Base-by-base conservation (phyloP, 2,888 invertebrate species). In the Euclidia mi region DNA sequence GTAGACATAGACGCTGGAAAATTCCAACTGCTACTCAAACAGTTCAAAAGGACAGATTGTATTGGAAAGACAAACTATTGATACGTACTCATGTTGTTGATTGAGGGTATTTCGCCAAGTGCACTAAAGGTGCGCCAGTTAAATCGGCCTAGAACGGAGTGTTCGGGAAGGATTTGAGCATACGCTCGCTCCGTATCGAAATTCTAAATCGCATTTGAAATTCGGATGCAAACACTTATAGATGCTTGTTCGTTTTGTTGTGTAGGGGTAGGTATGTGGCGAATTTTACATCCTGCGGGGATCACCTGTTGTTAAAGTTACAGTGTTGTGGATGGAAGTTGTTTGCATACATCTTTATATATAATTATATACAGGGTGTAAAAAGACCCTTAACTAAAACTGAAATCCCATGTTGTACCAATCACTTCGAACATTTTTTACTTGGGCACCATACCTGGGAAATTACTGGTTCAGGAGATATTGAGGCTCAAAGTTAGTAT, bases 131-230 rank as follows among this genome's bases (percentile, higher is more conserved):
- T 40, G 50, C 72, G 57, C 20, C 25, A 32, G 41, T 56, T 62
- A 49, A 75, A 71, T 65, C 77, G 44, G 75, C 60, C 62, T 71
- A 65, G 56, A 60, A 38, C 62, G 71, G 71, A 76, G 76, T 75
- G 67, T 59, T 56, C 51, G 40, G 56, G 66, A 43, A 44, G 57
- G 69, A 63, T 73, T 73, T 65, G 41, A 56, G 44, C 52, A 52
- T 52, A 58, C 58, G 44, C 41, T 50, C 49, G 18, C 52, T 62
- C 9, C 14, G 47, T 56, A 69, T 70, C 43, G 56, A 47, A 70
- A 71, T 68, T 64, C 62, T 29, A 42, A 63, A 65, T 46, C 57
- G 56, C 31, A 73, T 68, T 73, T 64, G 64, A 64, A 70, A 67
- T 76, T 67, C 57, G 42, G 60, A 58, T 67, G 43, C 37, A 18